Base-by-base conservation (phyloP, 2,113 vertebrate genomes). In the Corythornis cristatus region DNA sequence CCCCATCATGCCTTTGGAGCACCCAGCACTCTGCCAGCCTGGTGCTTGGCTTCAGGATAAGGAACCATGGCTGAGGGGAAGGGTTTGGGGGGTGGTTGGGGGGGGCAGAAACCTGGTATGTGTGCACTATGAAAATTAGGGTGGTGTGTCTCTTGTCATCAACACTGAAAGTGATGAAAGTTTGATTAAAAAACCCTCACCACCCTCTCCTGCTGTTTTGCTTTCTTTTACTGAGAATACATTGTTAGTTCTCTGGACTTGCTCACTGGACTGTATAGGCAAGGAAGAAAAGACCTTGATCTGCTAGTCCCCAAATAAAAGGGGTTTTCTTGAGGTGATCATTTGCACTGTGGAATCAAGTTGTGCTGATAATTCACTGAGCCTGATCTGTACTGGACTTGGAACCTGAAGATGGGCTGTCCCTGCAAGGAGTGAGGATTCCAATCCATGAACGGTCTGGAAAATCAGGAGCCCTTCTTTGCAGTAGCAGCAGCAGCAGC, bases 321-420 rank as follows among this genome's bases (percentile, higher is more conserved):
- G 93, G 93, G 68, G 2, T 60, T 50, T 83, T 57, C 91, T 68
- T 61, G 83, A 93, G 88, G 72, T 71, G 72, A 37, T 92, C 46
- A 43, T 61, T 82, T 87, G 72, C 51, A 35, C 57, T 92, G 65
- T 29, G 64, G 83, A 83, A 54, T 88, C 78, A 74, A 83, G 79
- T 93, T 80, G 60, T 19, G 25, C 78, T 88, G 76, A 45, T 80
- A 61, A 51, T 70, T 76, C 0, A 2, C 75, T 83, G 43, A 80
- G 71, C 87, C 48, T 9, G 9, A 23, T 80, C 76, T 86, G 46
- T 93, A 56, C 88, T 76, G 93, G 65, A 64, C 76, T 91, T 64
- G 94, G 97, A 95, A 82, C 74, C 74, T 12, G 97, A 97, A 96
- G 96, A 97, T 95, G 95, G 58, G 78, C 71, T 80, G 17, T 74